phyloP scores from a whole-genome alignment of 2,797 vertebrate species.

The Rallus crepitans region DNA sequence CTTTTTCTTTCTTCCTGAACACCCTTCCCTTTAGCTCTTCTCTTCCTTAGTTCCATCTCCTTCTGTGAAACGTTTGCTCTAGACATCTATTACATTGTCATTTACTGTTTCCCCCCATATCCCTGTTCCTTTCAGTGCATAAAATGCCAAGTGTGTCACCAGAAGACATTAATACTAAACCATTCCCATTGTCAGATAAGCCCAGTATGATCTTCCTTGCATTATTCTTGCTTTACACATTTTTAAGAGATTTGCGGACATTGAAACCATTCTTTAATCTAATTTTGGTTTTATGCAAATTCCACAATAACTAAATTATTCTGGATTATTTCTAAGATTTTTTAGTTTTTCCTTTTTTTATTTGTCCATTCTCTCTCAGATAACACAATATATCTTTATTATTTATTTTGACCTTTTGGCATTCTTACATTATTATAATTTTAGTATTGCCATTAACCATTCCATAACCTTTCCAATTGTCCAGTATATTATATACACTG shows the following conservation, averaged over 20 bases:
- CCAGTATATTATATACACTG: neutral
- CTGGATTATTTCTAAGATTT: neutral
- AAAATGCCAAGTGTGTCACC: neutral
- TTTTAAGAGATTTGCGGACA: neutral
- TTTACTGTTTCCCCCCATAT: neutral
- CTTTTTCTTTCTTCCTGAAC: neutral
- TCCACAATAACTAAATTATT: neutral
- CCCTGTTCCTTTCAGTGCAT: neutral
- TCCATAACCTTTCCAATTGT: constrained; percentile 46
- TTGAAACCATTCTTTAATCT: neutral
- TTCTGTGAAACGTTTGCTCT: neutral
- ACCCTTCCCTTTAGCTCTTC: neutral
- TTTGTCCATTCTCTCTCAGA: neutral
- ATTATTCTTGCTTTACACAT: neutral
- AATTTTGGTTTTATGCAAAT: constrained; percentile 8
- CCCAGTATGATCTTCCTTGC: neutral
- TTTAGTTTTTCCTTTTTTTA: neutral
- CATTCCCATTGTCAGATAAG: neutral
- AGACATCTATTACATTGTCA: neutral
- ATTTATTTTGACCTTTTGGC: constrained; percentile 22
- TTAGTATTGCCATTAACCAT: constrained; percentile 53
- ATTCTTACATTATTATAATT: constrained; percentile 16
- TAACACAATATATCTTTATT: neutral
- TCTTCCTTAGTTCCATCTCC: neutral
- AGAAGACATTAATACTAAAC: neutral